Conservation (phyloP, 92 coral and sea anemone species). For the Micromussa lordhowensis region DNA sequence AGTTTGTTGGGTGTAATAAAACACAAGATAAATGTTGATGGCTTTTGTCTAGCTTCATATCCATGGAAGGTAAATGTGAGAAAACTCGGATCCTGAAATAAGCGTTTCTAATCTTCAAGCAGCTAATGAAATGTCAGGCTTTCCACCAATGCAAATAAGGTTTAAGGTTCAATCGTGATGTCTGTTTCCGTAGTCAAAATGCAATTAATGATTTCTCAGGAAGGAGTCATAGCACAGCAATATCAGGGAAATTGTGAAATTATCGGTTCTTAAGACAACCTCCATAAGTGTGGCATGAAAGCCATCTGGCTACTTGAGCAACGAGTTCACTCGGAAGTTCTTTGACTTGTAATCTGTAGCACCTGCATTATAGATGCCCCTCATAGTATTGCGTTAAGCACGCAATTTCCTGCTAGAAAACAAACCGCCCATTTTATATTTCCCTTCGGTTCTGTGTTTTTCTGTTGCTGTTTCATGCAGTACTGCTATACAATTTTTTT, state of each 20-base stretch:
- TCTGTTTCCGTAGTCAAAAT: background rate
- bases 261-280: background rate
- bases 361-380: background rate
- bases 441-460: too few relatives aligned
- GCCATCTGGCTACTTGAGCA: background rate
- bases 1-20: too few relatives aligned
- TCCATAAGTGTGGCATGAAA: background rate
- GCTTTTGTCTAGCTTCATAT: too few relatives aligned
- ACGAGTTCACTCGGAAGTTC: background rate
- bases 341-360: background rate
- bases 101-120: background rate
- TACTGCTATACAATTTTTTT: background rate
- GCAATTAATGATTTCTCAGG: background rate
- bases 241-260: background rate
- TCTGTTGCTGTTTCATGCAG: background rate
- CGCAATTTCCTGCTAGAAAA: background rate
- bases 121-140: background rate
- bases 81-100: background rate
- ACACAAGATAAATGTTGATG: too few relatives aligned
- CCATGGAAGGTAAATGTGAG: background rate
- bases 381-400: too few relatives aligned
- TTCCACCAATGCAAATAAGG: background rate
- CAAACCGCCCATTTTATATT: background rate
- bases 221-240: background rate
- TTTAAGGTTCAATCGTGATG: background rate